A percentile compares a stretch with the other conserved stretches of the same genome.
These are phyloP conservation scores for Agonopterix subpropinquella DNA, from an alignment of 2,888 invertebrate species.

Conservation along the genomic window DNA sequence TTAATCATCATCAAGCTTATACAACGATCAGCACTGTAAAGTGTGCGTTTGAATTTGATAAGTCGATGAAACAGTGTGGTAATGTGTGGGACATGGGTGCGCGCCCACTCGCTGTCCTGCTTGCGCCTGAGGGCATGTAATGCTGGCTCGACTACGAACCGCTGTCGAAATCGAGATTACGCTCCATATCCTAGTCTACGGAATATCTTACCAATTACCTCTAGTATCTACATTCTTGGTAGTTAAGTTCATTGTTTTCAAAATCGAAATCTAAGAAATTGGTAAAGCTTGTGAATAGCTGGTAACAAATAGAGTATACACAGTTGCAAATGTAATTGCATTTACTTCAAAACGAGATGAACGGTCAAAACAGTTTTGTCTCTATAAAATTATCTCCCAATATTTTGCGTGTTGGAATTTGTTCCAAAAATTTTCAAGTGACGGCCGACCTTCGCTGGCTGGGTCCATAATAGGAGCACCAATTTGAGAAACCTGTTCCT, in stretches of 20 bases:
- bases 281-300: no score
- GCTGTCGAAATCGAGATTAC: slow-evolving; percentile 3
- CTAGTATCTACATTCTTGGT: no score
- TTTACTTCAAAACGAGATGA: not conserved
- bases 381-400: slow-evolving; percentile 36
- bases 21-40: not conserved
- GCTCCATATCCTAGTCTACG: not conserved
- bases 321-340: no score
- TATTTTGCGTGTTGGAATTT: slow-evolving; percentile 73
- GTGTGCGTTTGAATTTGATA: slow-evolving; percentile 45
- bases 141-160: not conserved
- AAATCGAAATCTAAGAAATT: no score
- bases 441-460: slow-evolving; percentile 63
- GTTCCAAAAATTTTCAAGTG: slow-evolving; percentile 59
- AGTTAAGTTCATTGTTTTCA: no score
- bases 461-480: slow-evolving; percentile 67
- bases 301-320: no score
- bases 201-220: no score
- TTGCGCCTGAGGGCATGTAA: slow-evolving; percentile 4
- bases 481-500: slow-evolving; percentile 69
- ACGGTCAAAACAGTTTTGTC: slow-evolving; percentile 23
- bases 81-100: slow-evolving; percentile 52
- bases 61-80: slow-evolving; percentile 60
- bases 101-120: slow-evolving; percentile 29
- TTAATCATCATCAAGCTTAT: not conserved